Evolutionary conservation across 1,140 invertebrate genomes (phyloP).

Genomic region (Drosophila rhopaloa): DNA sequence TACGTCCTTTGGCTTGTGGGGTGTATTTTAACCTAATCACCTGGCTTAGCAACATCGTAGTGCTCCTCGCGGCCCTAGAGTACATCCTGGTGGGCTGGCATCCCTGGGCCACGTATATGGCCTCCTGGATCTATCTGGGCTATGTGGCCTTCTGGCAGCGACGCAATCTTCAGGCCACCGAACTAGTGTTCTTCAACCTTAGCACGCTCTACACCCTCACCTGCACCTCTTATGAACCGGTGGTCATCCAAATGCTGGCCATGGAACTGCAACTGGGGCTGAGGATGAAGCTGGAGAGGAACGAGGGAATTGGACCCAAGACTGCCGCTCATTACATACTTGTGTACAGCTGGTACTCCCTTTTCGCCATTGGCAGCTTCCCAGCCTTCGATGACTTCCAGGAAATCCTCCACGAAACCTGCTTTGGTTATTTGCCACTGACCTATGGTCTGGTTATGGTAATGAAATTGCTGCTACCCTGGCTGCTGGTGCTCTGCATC

Average conservation of each 20-base stretch:
- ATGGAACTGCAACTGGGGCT: constrained; percentile 47
- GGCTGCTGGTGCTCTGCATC: constrained; percentile 44
- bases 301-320: not conserved
- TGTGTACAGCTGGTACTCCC: constrained; percentile 50
- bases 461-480: constrained; percentile 44
- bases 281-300: constrained; percentile 16
- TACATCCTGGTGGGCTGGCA: constrained; percentile 1
- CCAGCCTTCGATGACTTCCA: constrained; percentile 14
- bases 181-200: constrained; percentile 37
- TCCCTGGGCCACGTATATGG: constrained; percentile 9
- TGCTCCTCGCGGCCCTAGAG: constrained; percentile 22
- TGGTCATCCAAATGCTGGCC: constrained; percentile 48
- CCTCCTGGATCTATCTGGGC: constrained; percentile 29
- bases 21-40: not conserved
- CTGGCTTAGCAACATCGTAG: constrained; percentile 21
- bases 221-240: constrained; percentile 51
- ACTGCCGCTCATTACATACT: constrained; percentile 31
- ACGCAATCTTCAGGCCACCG: not conserved
- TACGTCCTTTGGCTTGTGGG: constrained; percentile 18
- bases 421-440: constrained; percentile 23
- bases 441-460: constrained; percentile 19
- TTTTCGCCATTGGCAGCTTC: constrained; percentile 45
- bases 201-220: constrained; percentile 45
- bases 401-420: constrained; percentile 20
- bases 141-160: constrained; percentile 18